These are phyloP conservation scores for Callithrix jacchus DNA, from an alignment of 2,113 vertebrate species.

Conservation along the genomic window DNA sequence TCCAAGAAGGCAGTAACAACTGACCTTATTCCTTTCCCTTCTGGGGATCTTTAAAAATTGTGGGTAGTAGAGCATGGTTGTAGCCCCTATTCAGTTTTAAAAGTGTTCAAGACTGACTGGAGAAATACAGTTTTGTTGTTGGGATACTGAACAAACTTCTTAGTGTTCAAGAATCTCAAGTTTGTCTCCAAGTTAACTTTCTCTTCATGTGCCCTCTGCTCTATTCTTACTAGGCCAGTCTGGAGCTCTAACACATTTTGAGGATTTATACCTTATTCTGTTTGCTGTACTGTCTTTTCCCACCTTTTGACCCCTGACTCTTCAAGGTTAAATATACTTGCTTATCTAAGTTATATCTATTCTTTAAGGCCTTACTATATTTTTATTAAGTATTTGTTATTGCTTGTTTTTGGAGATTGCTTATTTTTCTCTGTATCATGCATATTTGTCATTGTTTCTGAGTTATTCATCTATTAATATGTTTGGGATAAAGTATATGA, in stretches of 20 bases:
- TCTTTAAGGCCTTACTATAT: background rate
- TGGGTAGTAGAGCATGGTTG: background rate
- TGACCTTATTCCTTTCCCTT: background rate
- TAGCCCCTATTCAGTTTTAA: background rate
- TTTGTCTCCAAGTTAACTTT: background rate
- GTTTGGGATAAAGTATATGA: background rate
- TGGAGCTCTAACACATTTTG: background rate
- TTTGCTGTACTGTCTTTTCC: background rate
- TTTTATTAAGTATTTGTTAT: background rate
- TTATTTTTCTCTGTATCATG: constrained; percentile 11
- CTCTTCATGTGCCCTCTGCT: background rate
- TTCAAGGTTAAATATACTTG: constrained; percentile 21
- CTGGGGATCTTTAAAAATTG: background rate
- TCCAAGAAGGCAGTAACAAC: background rate
- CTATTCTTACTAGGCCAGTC: background rate
- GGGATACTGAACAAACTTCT: background rate
- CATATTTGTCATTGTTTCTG: constrained; percentile 13
- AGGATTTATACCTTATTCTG: background rate
- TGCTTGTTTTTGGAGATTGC: constrained; percentile 25
- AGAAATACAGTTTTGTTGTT: background rate
- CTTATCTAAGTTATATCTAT: background rate
- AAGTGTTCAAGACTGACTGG: background rate
- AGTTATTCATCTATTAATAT: background rate
- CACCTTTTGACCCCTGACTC: background rate
- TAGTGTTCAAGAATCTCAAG: background rate